A percentile compares a stretch with the other conserved stretches of the same genome.
phyloP scores from a whole-genome alignment of 2,113 vertebrate genomes.

The Gulo gulo region DNA sequence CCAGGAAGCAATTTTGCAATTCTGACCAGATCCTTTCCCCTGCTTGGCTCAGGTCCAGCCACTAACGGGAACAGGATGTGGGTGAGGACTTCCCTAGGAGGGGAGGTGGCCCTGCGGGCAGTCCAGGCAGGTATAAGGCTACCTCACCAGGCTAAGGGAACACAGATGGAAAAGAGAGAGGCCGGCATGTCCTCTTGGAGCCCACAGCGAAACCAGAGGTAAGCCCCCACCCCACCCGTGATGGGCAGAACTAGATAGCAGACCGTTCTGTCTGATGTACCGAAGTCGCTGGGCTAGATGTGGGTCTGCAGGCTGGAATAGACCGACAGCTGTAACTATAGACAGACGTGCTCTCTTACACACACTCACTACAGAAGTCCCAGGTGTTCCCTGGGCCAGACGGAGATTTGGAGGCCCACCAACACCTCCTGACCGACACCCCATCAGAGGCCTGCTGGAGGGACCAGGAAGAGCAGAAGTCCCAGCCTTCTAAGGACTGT shows the following conservation, averaged over 20 bases:
- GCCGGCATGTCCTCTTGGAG: slow-evolving; percentile 18
- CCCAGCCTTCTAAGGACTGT: not conserved
- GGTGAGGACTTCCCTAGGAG: not conserved
- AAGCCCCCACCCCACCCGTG: not conserved
- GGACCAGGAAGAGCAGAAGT: not conserved
- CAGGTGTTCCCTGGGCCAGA: not conserved
- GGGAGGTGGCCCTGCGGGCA: no score
- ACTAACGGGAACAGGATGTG: not conserved
- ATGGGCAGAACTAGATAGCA: accelerated
- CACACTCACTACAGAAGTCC: not conserved
- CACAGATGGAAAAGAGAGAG: not conserved
- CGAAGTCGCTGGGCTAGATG: not conserved
- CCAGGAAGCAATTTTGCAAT: slow-evolving; percentile 51
- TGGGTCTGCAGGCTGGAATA: not conserved
- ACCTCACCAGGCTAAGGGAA: not conserved
- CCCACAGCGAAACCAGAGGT: not conserved
- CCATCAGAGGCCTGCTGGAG: not conserved
- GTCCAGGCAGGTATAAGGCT: not conserved
- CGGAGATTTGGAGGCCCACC: not conserved
- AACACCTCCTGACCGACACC: not conserved
- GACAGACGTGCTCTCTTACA: not conserved
- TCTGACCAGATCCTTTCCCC: not conserved
- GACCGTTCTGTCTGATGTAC: accelerated
- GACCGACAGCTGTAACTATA: accelerated
- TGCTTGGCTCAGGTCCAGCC: not conserved